Base-by-base conservation (phyloP, 2,797 vertebrate species). In the Garrulus glandarius region DNA sequence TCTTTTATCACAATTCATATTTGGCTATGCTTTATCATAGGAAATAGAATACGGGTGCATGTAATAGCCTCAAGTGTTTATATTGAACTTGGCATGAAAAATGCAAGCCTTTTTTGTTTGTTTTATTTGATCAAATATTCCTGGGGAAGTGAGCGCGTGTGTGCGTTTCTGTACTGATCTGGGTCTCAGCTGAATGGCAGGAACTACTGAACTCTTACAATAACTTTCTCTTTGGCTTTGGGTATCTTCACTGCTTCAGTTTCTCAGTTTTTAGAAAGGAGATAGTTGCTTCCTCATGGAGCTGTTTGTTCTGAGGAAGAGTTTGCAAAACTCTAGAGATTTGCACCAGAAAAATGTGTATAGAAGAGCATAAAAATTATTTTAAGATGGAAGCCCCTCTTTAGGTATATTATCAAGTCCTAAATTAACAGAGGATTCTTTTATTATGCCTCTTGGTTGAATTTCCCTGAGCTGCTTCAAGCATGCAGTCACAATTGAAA, bases 81-180 rank as follows among this genome's bases (percentile, higher is more conserved):
- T 97, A 87, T 94, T 96, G 91, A 94, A 94, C 92, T 97, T 96
- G 95, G 95, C 95, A 95, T 72, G 92, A 86, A 69, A 86, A 90
- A 90, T 15, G 65, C 92, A 92, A 92, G 76, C 63, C 57, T 78
- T 79, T 88, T 93, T 60, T 97, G 92, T 95, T 96, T 95, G 75
- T 96, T 97, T 96, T 95, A 74, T 89, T 95, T 96, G 90, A 95
- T 95, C 87, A 92, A 95, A 84, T 96, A 96, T 96, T 95, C 89
- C 90, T 95, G 89, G 84, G 96, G 95, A 95, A 95, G 83, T 96
- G 94, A 93, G 83, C 64, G 89, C 71, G 15, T 94, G 92, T 91
- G 93, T 95, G 91, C 74, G 24, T 76, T 93, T 95, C 94, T 93
- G 76, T 94, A 53, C 89, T 86, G 87, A 79, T 90, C 80, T 80